Percentiles rank a stretch among this genome's conserved stretches.
Evolutionary conservation across 1,140 invertebrate species (phyloP).

Genomic region (Ceratitis capitata): DNA sequence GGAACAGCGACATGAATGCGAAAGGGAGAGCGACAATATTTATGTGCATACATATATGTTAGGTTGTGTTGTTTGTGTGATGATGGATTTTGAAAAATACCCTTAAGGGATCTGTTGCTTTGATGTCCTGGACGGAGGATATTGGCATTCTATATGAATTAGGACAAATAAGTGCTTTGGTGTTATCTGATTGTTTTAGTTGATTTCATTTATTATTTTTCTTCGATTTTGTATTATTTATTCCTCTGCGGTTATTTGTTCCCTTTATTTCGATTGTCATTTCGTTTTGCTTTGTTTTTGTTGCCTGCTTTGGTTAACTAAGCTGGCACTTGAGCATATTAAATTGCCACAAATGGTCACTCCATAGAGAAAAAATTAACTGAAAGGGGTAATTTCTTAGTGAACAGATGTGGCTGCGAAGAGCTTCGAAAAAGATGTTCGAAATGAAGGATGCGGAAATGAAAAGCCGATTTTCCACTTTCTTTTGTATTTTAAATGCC

Average conservation of each 20-base stretch:
- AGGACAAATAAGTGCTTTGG: not conserved
- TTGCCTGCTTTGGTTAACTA: not conserved
- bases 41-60: not conserved
- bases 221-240: not conserved
- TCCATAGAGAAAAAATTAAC: not conserved
- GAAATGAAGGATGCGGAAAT: too few relatives aligned
- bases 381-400: not conserved
- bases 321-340: constrained; percentile 15
- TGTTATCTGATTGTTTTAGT: constrained; percentile 37
- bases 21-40: not conserved
- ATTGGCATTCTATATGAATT: not conserved
- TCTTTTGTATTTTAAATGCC: too few relatives aligned
- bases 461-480: too few relatives aligned
- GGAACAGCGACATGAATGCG: not conserved
- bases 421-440: too few relatives aligned
- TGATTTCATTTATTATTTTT: not conserved
- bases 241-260: constrained; percentile 21
- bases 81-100: constrained; percentile 30
- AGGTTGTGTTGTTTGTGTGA: not conserved
- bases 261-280: not conserved
- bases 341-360: constrained; percentile 28
- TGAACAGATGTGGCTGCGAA: not conserved
- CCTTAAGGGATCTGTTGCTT: constrained; percentile 9
- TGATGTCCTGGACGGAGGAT: not conserved
- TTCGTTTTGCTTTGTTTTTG: too few relatives aligned